Evolutionary conservation across 2,113 vertebrate species (phyloP).

Genomic region (Atlantisia rogersi): DNA sequence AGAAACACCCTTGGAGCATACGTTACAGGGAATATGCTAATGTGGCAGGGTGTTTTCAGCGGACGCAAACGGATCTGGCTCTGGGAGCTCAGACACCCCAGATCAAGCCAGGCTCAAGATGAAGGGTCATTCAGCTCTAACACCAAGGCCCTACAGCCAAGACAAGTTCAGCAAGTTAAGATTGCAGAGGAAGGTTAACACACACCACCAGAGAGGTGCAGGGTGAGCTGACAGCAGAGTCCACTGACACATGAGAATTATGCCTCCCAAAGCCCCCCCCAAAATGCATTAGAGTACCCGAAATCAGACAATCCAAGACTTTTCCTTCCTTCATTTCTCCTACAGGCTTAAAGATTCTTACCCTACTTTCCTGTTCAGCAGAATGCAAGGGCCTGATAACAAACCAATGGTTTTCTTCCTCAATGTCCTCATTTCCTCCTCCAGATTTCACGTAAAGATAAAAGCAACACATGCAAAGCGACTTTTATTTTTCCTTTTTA

Average conservation of each 20-base stretch:
- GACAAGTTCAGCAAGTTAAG: background rate
- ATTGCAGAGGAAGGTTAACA: background rate
- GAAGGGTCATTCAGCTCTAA: background rate
- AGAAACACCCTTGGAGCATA: constrained; percentile 61
- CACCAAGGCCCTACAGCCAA: background rate
- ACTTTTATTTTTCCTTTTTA: background rate
- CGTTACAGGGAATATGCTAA: constrained; percentile 44
- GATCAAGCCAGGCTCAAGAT: background rate
- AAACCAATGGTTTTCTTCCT: background rate
- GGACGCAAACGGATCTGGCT: background rate
- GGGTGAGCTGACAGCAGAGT: background rate
- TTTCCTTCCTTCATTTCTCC: background rate
- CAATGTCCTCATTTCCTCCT: constrained; percentile 5
- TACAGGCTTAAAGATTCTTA: background rate
- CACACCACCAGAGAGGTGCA: background rate
- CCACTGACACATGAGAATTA: background rate
- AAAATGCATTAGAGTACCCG: background rate
- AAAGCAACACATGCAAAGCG: background rate
- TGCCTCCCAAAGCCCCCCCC: background rate
- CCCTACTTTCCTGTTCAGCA: background rate
- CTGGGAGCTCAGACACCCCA: background rate
- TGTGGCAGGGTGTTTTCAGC: background rate
- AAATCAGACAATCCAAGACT: background rate
- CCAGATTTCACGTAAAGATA: background rate
- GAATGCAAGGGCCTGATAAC: background rate